Evolutionary conservation across 2,888 invertebrate species (phyloP).

Genomic region (Adineta ricciae): DNA sequence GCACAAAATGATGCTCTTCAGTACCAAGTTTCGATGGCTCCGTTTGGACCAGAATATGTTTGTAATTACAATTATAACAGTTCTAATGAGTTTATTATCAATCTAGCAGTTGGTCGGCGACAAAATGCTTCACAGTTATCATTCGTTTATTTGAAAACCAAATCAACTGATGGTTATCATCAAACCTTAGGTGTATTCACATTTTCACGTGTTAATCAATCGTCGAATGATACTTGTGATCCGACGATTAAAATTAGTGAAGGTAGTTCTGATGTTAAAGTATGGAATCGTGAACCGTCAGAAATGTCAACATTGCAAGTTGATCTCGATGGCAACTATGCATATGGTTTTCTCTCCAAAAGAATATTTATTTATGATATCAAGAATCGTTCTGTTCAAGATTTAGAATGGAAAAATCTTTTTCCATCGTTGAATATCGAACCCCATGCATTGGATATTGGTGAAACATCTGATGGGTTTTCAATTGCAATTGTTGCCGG

Average conservation of each 20-base stretch:
- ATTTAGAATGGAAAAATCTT: background rate
- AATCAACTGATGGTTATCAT: background rate
- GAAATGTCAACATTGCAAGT: background rate
- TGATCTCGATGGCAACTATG: background rate
- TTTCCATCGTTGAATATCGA: background rate
- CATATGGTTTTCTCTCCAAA: background rate
- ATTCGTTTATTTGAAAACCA: background rate
- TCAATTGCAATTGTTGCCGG: background rate
- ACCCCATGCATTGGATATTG: background rate
- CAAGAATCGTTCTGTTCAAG: background rate
- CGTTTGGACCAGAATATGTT: background rate
- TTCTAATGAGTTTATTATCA: background rate
- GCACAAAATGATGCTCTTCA: background rate
- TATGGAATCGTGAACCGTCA: background rate
- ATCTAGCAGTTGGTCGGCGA: background rate
- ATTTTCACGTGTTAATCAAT: background rate
- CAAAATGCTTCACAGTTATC: background rate
- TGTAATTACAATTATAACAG: background rate
- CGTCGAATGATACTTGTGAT: background rate
- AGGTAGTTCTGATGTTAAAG: background rate
- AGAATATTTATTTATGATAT: background rate
- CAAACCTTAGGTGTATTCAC: background rate
- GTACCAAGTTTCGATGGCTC: background rate
- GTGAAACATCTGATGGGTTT: background rate
- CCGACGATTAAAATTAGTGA: background rate